Base-by-base conservation (phyloP, 2,797 vertebrate genomes). In the Scolopax rusticola region DNA sequence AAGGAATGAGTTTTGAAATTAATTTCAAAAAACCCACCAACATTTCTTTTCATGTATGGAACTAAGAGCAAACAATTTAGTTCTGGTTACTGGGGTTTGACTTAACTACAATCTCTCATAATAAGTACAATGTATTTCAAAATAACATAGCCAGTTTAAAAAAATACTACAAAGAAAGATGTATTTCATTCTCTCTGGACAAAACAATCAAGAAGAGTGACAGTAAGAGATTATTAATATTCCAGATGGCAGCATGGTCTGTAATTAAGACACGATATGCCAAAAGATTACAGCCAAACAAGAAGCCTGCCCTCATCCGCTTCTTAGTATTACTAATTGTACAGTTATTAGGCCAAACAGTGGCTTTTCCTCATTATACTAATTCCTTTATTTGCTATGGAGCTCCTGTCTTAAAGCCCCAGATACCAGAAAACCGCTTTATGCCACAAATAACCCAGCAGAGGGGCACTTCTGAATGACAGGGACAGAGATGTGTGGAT, bases 261-360 rank as follows among this genome's bases (percentile, higher is more conserved):
- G 79, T 94, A 96, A 96, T 97, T 96, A 96, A 95, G 92, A 90
- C 65, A 90, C 3, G n/a, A 90, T 95, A 86, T 93, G 91, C 87
- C 94, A 86, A 95, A 96, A 96, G 87, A 96, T 93, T 93, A 96
- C 54, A 95, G 93, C 65, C 91, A 90, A 94, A 94, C 73, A 88
- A 88, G 92, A 88, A 93, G 78, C 40, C 47, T 96, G 93, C 70
- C 65, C 79, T 96, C 87, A 95, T 93, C 67, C 1, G 12, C 84
- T 81, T 87, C 91, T 95, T 78, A 76, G 87, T 65, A 76, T 90
- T 92, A 95, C 76, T 87, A 96, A 95, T 92, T 93, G 95, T 95
- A 75, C 47, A 67, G 84, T 89, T 96, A 91, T 83, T 86, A 95
- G 76, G 89, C 76, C 89, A 92, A 95, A 91, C 54, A 73, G 67